Percentiles rank a stretch among this genome's conserved stretches.
Evolutionary conservation across 2,113 vertebrate species (phyloP).

Genomic region (Nibea coibor): DNA sequence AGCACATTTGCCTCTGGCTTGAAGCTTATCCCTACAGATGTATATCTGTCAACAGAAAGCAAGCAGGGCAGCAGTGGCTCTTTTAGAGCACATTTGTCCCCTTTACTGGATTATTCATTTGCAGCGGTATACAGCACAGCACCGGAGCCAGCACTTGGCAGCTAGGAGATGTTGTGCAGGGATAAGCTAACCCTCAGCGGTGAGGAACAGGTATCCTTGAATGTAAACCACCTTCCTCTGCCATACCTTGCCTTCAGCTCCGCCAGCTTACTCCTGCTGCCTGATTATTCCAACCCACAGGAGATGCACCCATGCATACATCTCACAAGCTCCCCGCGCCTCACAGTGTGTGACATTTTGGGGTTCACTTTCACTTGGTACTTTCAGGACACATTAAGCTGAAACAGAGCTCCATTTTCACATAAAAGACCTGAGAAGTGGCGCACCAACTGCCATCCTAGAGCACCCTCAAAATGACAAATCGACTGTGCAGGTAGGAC

Average conservation of each 20-base stretch:
- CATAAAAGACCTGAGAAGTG: constrained; percentile 10
- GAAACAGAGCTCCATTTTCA: constrained; percentile 40
- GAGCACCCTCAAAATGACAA: constrained; percentile 32
- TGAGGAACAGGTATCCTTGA: constrained; percentile 67
- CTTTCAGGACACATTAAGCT: constrained; percentile 63
- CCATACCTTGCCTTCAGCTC: constrained; percentile 68
- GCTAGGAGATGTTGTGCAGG: constrained; percentile 77
- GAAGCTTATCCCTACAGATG: constrained; percentile 79
- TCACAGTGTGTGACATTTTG: constrained; percentile 58
- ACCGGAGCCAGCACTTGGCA: constrained; percentile 73
- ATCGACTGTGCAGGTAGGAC: constrained; percentile 31
- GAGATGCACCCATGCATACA: constrained; percentile 66
- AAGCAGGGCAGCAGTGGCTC: constrained; percentile 62
- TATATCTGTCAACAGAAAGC: constrained; percentile 78
- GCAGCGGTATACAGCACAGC: constrained; percentile 62
- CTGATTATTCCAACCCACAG: constrained; percentile 72
- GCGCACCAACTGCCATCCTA: constrained; percentile 7
- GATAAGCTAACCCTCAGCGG: constrained; percentile 77
- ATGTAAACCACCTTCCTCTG: constrained; percentile 70
- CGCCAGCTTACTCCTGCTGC: constrained; percentile 63
- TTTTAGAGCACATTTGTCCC: constrained; percentile 70
- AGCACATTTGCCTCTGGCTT: constrained; percentile 74
- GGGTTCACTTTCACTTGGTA: constrained; percentile 52
- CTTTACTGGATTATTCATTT: constrained; percentile 82
- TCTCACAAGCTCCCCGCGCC: constrained; percentile 50